Conservation (phyloP, 2,888 invertebrate species). For the Drosophila vallismaia region DNA sequence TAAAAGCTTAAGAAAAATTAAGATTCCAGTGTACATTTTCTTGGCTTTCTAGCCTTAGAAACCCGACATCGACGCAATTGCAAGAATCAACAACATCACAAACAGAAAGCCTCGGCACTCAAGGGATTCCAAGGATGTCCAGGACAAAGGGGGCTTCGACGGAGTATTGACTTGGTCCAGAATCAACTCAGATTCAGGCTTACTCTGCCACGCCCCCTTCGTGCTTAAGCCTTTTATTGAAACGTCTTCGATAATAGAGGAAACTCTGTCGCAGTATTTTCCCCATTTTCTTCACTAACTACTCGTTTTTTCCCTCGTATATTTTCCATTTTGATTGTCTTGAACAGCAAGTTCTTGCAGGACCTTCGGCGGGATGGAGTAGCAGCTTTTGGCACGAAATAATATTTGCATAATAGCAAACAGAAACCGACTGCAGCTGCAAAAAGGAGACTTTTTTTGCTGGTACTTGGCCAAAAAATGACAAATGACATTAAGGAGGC, state of each 20-base stretch:
- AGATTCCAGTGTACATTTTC: neutral
- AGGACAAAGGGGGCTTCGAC: neutral
- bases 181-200: slow-evolving; percentile 16
- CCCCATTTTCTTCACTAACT: neutral
- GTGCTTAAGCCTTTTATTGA: slow-evolving; percentile 30
- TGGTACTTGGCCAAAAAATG: slow-evolving; percentile 53
- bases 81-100: slow-evolving; percentile 25
- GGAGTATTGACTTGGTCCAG: slow-evolving; percentile 32
- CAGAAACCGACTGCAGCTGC: slow-evolving; percentile 61
- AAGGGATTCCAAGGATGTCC: slow-evolving; percentile 28
- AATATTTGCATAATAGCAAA: slow-evolving; percentile 74
- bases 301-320: slow-evolving; percentile 35
- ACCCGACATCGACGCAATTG: slow-evolving; percentile 1
- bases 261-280: slow-evolving; percentile 29
- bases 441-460: neutral
- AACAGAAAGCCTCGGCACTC: slow-evolving; percentile 31
- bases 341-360: slow-evolving; percentile 27
- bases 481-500: slow-evolving; percentile 74
- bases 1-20: neutral
- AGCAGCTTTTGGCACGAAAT: slow-evolving; percentile 60
- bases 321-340: slow-evolving; percentile 41
- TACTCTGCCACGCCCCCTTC: slow-evolving; percentile 1
- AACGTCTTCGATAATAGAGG: slow-evolving; percentile 18
- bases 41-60: neutral
- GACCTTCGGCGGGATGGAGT: neutral